Evolutionary conservation across 2,888 invertebrate species (phyloP), one percentile per base, ranked within the genome.

Genomic region (Amiota minor): DNA sequence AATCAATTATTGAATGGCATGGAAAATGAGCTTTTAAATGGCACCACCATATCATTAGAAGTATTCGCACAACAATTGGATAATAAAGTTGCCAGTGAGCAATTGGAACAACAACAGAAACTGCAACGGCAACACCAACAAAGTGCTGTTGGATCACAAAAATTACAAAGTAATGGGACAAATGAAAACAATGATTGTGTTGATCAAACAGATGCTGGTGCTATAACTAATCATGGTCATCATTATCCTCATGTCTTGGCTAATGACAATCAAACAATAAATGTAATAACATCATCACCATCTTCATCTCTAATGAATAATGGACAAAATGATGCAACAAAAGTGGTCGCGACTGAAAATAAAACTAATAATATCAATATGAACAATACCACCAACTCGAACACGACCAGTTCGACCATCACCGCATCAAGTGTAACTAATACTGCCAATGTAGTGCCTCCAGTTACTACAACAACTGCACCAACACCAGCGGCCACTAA

Each of bases 41-140:
- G 74, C 16, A 81, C 78, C 71, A 77, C 11, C 82, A 68, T 68
- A 53, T 50, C 67, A n/a, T 53, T 85, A 69, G 83, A 84, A 16
- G 83, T 85, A 0, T 79, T 86, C 75, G 82, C 87, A 9, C 86
- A 87, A 62, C 86, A 84, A 67, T 75, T 84, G 72, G 88, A 87
- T 71, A 86, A 84, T 72, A 86, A 83, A 71, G 78, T 81, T 68
- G 78, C 81, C 75, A 78, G 79, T 35, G 83, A 83, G 46, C 81
- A 83, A 20, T 11, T 73, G 49, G 82, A 82, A 18, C n/a, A n/a
- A 8, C 16, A 11, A 20, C 20, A 20, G 14, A 50, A 6, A 61
- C 4, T 35, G 20, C 76, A 70, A 12, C 77, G 75, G 59, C 73
- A 74, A 18, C 74, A 67, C n/a, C 68, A 70, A 14, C 35, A 18